Base-by-base conservation (phyloP, 2,888 invertebrate genomes). In the Stenchaetothrips biformis region DNA sequence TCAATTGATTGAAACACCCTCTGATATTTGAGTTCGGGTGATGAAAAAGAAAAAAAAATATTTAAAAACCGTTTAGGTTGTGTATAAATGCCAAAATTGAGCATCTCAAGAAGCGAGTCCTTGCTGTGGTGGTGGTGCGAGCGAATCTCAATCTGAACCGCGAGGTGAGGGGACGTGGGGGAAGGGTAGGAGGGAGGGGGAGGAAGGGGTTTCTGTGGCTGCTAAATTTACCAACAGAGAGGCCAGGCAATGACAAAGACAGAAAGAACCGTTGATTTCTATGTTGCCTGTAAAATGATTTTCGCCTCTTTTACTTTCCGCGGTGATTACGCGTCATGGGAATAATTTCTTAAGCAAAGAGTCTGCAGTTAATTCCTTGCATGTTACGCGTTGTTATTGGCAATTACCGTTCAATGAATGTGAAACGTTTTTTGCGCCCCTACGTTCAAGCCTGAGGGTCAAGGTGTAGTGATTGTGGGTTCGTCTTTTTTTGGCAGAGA, bases 181-280 rank as follows among this genome's bases (percentile, higher is more conserved):
- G 37, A 37, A 37, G 37, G 37, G 37, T 1, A 37, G 37, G 37
- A 4, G 37, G 4, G 4, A 4, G 37, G 37, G 37, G 37, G 37
- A 37, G 4, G 37, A 37, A 4, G 4, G n/a, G n/a, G n/a, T 37
- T 37, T 37, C 37, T 37, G 37, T 74, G 67, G 67, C 67, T 21
- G 67, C 67, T 74, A 74, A 74, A 74, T 74, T 74, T 74, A 74
- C 25, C 67, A 74, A 74, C 67, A 74, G 67, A 67, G 67, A 74
- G 67, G 67, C 67, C 67, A 74, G 67, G 67, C 67, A 74, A 74
- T 74, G 67, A 74, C 67, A 74, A 74, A 74, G 67, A 74, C 67
- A 74, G 67, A 74, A 74, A 74, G 25, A 74, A 74, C 25, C 25
- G 67, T 74, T 74, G 25, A 74, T 74, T 74, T 74, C 11, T 53